Evolutionary conservation across 1,140 invertebrate species (phyloP).

Genomic region (Drosophila equinoxialis): DNA sequence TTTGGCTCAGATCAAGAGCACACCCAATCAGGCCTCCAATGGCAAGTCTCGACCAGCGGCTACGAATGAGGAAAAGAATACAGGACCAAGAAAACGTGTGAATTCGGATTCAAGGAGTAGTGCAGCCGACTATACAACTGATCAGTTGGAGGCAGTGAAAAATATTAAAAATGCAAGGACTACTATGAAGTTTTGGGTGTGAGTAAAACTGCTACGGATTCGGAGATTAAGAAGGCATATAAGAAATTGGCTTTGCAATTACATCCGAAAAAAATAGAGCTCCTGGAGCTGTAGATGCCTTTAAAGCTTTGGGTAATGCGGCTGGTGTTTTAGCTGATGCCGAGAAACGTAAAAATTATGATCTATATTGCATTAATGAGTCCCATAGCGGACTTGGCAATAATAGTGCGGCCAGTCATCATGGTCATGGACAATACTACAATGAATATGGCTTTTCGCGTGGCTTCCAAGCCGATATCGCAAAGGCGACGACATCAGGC

Average conservation of each 20-base stretch:
- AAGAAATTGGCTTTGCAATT: conserved; percentile 97
- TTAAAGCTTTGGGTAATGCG: conserved; percentile 97
- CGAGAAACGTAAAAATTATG: conserved; percentile 96
- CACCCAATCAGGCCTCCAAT: conserved; percentile 39
- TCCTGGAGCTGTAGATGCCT: conserved; percentile 98
- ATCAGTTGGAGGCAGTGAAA: conserved; percentile 86
- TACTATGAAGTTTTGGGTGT: conserved; percentile 98
- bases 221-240: conserved; percentile 98
- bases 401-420: conserved; percentile 40
- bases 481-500: conserved; percentile 87
- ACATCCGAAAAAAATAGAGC: conserved; percentile 99
- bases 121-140: conserved; percentile 84
- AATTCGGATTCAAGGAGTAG: conserved; percentile 65
- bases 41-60: conserved; percentile 44
- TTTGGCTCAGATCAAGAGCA: conserved; percentile 80
- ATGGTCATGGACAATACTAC: conserved; percentile 58
- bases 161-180: conserved; percentile 92
- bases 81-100: conserved; percentile 84
- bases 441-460: conserved; percentile 88
- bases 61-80: conserved; percentile 86
- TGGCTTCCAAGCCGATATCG: conserved; percentile 95
- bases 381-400: conserved; percentile 47
- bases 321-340: conserved; percentile 96
- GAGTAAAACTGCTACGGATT: conserved; percentile 95
- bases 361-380: conserved; percentile 91